phyloP scores from a whole-genome alignment of 2,888 invertebrate genomes.

The Hypselothyrea guttata region DNA sequence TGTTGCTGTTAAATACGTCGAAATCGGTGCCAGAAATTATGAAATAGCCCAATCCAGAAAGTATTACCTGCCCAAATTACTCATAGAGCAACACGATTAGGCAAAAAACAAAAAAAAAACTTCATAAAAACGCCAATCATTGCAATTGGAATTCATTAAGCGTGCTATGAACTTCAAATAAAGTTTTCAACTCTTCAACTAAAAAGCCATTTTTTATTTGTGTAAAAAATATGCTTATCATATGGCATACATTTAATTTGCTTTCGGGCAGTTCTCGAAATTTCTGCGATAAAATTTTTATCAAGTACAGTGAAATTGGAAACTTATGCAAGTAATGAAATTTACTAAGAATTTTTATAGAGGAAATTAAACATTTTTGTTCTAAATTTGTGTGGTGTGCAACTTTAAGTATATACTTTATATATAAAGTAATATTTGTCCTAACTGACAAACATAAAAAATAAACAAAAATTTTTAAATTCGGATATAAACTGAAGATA shows the following conservation, averaged over 20 bases:
- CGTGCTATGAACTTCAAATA: conserved; percentile 46
- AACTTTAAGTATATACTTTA: too few relatives aligned
- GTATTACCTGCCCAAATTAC: conserved; percentile 4
- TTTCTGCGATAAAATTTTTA: conserved; percentile 21
- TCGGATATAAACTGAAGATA: too few relatives aligned
- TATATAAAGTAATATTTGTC: too few relatives aligned
- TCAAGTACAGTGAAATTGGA: conserved; percentile 4
- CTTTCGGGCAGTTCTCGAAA: conserved; percentile 36
- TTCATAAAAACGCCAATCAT: conserved; percentile 45
- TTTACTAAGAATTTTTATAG: not conserved
- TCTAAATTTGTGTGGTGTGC: too few relatives aligned
- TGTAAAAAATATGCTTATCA: conserved; percentile 36
- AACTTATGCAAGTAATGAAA: conserved; percentile 1
- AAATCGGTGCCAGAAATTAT: conserved; percentile 53
- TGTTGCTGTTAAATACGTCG: conserved; percentile 6
- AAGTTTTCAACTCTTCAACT: conserved; percentile 18
- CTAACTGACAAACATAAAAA: too few relatives aligned
- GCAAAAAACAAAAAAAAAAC: conserved; percentile 22
- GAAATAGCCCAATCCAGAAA: conserved; percentile 37
- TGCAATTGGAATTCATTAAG: conserved; percentile 45
- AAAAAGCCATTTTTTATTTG: conserved; percentile 14
- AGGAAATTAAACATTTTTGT: too few relatives aligned
- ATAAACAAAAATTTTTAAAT: too few relatives aligned
- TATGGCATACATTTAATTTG: conserved; percentile 25
- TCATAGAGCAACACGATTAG: conserved; percentile 26